These are phyloP conservation scores for Galeopterus variegatus DNA, from an alignment of 2,113 vertebrate genomes.

Conservation along the genomic window DNA sequence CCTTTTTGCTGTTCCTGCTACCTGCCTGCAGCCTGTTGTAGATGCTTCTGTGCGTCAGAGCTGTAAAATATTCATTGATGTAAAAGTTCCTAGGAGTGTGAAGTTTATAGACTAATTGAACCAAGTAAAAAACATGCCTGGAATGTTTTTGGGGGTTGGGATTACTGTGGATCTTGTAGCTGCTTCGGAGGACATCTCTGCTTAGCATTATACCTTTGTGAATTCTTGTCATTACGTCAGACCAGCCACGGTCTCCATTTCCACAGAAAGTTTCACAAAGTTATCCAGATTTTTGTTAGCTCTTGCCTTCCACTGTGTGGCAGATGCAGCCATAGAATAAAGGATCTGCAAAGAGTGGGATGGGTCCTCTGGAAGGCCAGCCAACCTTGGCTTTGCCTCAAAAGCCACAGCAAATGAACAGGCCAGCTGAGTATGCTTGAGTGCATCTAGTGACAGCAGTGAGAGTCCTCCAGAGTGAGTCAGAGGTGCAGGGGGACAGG, in stretches of 20 bases:
- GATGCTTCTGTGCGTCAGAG: background rate
- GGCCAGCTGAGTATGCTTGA: background rate
- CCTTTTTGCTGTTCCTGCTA: background rate
- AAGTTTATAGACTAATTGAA: background rate
- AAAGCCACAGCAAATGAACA: background rate
- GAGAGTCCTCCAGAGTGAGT: background rate
- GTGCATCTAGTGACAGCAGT: background rate
- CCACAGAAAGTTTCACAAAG: background rate
- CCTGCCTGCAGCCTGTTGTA: background rate
- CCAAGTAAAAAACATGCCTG: background rate
- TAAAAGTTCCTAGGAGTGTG: background rate
- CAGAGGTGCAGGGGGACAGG: background rate
- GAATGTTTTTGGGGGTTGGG: background rate
- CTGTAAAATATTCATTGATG: background rate
- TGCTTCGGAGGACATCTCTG: background rate
- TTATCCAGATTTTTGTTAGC: background rate
- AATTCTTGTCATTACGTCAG: background rate
- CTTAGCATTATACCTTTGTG: background rate
- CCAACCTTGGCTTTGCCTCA: background rate
- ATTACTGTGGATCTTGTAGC: background rate
- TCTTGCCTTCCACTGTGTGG: background rate
- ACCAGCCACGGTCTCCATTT: conserved; percentile 18
- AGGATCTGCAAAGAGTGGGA: background rate
- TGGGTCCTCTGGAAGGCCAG: background rate
- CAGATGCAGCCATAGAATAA: background rate